Evolutionary conservation across 2,888 invertebrate genomes (phyloP), one percentile per base, ranked within the genome.

Genomic region (Diloba caeruleocephala): DNA sequence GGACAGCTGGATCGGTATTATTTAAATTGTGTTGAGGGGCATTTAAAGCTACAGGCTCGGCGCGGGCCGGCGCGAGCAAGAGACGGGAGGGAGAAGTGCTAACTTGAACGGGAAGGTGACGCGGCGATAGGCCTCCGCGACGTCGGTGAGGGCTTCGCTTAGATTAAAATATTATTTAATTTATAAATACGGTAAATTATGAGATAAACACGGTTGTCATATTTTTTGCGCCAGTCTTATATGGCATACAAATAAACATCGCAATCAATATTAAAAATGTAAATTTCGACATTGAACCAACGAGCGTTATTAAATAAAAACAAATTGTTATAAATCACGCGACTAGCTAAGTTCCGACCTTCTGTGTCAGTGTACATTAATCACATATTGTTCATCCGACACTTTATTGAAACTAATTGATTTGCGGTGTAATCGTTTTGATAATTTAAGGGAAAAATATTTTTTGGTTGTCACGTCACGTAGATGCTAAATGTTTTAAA

Each of bases 351-450:
- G 55, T 55, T 56, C 48, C 53, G 55, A 70, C 71, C 74, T 71
- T 71, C 50, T 21, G 15, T 44, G 63, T 53, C 71, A 48, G 37
- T 34, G 36, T 19, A 41, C 63, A 66, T 71, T 71, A 66, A 74
- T 74, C 67, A 71, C 50, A 57, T 45, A 60, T 74, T 74, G 57
- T 71, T 55, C 54, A 60, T 31, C 45, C 25, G 57, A 63, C 49
- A 57, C 32, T 62, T 70, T 63, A 71, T 60, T 71, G 67, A 63
- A 71, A 53, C 54, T 73, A 71, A 74, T 59, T 66, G 71, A 71
- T 66, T 66, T 63, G 56, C 66, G 56, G 52, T 51, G 58, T 57
- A 52, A 65, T 56, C 10, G 14, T 54, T 43, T 51, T 43, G 26
- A 49, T 39, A 21, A 44, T 50, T 36, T 38, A 42, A 37, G n/a